phyloP scores from a whole-genome alignment of 2,888 invertebrate species.

The Drosophila pegasa region DNA sequence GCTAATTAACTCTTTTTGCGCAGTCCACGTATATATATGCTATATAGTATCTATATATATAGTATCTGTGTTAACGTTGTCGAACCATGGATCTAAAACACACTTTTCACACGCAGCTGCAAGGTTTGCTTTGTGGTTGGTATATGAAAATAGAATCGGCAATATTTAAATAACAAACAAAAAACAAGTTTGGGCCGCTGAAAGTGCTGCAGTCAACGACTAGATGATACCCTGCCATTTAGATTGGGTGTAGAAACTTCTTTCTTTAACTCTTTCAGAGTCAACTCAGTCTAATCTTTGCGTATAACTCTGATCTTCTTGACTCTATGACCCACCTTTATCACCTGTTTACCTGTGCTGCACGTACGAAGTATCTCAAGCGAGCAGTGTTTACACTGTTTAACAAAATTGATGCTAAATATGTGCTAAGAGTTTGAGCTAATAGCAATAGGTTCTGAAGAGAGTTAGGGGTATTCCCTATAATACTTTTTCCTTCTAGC shows the following conservation, averaged over 20 bases:
- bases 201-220: not conserved
- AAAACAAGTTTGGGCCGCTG: not conserved
- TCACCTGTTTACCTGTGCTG: too few relatives aligned
- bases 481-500: too few relatives aligned
- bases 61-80: not conserved
- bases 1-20: not conserved
- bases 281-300: too few relatives aligned
- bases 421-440: too few relatives aligned
- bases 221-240: not conserved
- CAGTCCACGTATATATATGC: not conserved
- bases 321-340: not conserved
- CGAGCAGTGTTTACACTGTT: not conserved
- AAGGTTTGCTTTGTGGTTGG: slow-evolving; percentile 17
- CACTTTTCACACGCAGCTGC: slow-evolving; percentile 24
- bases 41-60: not conserved
- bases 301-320: not conserved
- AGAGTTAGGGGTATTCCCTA: not conserved
- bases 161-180: not conserved
- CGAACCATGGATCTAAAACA: slow-evolving; percentile 4
- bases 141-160: not conserved
- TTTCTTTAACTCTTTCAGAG: too few relatives aligned
- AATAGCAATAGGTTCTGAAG: not conserved
- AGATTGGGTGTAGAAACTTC: not conserved
- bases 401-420: not conserved
- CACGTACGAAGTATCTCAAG: not conserved